A percentile compares a stretch with the other conserved stretches of the same genome.
Evolutionary conservation across 1,140 invertebrate species (phyloP).

Genomic region (Drosophila jambulina): DNA sequence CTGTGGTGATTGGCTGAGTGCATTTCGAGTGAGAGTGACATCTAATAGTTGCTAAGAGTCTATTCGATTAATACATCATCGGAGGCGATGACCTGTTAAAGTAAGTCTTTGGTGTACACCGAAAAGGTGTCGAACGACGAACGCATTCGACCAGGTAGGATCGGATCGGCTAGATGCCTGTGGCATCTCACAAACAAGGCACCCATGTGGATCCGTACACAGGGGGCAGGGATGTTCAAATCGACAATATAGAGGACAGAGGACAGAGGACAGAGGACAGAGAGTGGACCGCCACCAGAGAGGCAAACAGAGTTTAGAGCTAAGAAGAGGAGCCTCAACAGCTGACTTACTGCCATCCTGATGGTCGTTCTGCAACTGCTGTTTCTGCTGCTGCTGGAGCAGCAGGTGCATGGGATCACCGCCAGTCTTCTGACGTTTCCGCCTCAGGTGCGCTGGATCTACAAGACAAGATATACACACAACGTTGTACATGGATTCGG

Average conservation of each 20-base stretch:
- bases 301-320: background rate
- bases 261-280: conserved; percentile 7
- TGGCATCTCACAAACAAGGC: conserved; percentile 40
- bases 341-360: conserved; percentile 87
- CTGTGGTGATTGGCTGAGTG: conserved; percentile 23
- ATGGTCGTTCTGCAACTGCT: conserved; percentile 81
- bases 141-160: conserved; percentile 60
- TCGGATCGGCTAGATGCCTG: conserved; percentile 43
- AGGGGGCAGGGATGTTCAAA: conserved; percentile 9
- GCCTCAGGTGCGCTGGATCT: conserved; percentile 86
- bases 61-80: conserved; percentile 75
- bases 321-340: conserved; percentile 2
- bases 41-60: conserved; percentile 74
- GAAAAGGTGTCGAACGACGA: conserved; percentile 39
- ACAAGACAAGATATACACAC: conserved; percentile 76
- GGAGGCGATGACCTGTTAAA: conserved; percentile 52
- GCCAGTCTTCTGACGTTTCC: conserved; percentile 88
- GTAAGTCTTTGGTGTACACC: conserved; percentile 74
- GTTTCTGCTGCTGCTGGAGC: conserved; percentile 86
- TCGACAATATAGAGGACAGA: conserved; percentile 6
- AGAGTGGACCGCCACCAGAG: conserved; percentile 31
- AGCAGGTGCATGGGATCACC: conserved; percentile 86
- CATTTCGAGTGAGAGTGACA: conserved; percentile 30
- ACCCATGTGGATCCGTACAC: conserved; percentile 28
- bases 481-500: conserved; percentile 48